Base-by-base conservation (phyloP, 2,113 vertebrate species). In the Nyctibius bracteatus region DNA sequence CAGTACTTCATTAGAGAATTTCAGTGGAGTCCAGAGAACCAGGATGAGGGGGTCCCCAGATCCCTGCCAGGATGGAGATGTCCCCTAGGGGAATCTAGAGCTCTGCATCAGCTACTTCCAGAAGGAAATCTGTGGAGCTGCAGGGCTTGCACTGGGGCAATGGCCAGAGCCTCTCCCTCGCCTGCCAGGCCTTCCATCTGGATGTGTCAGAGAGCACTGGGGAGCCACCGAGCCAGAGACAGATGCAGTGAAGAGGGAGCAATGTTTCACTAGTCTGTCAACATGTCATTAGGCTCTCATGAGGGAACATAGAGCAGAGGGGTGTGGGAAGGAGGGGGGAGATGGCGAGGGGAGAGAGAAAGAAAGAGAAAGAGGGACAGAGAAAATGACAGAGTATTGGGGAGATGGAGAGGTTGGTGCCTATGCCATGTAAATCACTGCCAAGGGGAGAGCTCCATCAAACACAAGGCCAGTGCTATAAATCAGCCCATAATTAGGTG, bases 401-500 rank as follows among this genome's bases (percentile, higher is more conserved):
- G 92, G 96, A 96, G 96, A 98, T 62, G 96, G 95, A 97, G 94
- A 96, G 96, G 91, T 79, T 80, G 90, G 88, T 96, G 96, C 95
- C 96, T 96, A 93, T 93, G 93, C 96, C 57, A 49, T 95, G 97
- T 98, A 96, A 98, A 97, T 98, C 97, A 97, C 97, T 96, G 97
- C 97, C 97, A 97, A 27, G 95, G 95, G 88, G 88, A 95, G 93
- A 97, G 96, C 96, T 97, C 97, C 96, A 97, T 97, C 97, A 97
- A 94, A 97, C 95, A 63, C 97, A 74, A 96, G 97, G 97, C 98
- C 98, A 97, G 96, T 95, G 77, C 98, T 95, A 98, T 98, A 98
- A 98, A 98, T 98, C 98, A 98, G 97, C 65, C 93, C 93, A 81
- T 98, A 98, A 98, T 98, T 98, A 98, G 98, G 98, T 97, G 96